phyloP scores from a whole-genome alignment of 2,888 invertebrate genomes.

The Steinernema carpocapsae region DNA sequence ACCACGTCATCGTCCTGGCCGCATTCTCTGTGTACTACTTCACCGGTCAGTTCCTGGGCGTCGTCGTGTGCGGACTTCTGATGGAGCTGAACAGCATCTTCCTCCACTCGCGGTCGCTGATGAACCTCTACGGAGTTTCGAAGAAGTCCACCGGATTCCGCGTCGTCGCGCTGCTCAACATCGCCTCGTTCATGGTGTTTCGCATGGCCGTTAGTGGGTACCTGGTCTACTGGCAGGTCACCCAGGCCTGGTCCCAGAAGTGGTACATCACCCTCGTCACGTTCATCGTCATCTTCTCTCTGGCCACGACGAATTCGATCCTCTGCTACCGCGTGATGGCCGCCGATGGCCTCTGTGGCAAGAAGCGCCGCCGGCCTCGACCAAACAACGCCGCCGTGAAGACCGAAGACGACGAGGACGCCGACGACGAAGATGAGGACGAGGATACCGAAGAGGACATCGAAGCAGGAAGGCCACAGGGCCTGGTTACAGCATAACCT shows the following conservation, averaged over 20 bases:
- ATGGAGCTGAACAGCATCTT: constrained; percentile 68
- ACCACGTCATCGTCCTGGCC: constrained; percentile 64
- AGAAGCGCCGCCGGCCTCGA: not conserved
- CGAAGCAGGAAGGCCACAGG: not conserved
- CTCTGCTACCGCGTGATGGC: constrained; percentile 61
- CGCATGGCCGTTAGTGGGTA: constrained; percentile 58
- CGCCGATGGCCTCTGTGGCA: constrained; percentile 66
- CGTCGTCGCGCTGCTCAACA: constrained; percentile 64
- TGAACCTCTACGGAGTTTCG: constrained; percentile 58
- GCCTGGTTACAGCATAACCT: too few relatives aligned
- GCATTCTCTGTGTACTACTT: constrained; percentile 60
- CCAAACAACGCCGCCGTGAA: constrained; percentile 34
- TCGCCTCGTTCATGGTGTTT: constrained; percentile 65
- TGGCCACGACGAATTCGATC: constrained; percentile 54
- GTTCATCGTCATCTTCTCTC: constrained; percentile 60
- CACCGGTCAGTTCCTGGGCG: constrained; percentile 57
- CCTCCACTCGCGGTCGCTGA: constrained; percentile 51
- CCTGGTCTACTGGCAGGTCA: constrained; percentile 61
- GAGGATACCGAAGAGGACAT: constrained; percentile 36
- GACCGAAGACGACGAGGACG: constrained; percentile 16
- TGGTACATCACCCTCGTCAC: constrained; percentile 52
- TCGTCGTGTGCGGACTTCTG: constrained; percentile 65
- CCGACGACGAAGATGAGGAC: constrained; percentile 39
- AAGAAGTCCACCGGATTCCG: constrained; percentile 62
- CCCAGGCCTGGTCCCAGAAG: constrained; percentile 44